phyloP scores from a whole-genome alignment of 2,113 vertebrate species.

The Centrocercus urophasianus region DNA sequence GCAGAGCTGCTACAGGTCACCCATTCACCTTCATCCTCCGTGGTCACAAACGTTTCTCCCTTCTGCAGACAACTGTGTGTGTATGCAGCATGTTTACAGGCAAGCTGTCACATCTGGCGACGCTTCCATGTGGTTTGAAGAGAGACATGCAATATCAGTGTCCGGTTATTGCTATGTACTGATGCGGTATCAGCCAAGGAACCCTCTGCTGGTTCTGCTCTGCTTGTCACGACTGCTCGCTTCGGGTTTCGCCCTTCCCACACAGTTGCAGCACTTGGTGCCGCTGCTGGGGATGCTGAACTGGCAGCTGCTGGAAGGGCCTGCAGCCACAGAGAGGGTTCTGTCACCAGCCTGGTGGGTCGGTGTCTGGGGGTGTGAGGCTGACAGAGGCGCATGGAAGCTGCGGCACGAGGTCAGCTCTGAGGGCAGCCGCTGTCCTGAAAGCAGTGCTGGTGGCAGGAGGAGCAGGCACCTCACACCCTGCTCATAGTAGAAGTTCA shows the following conservation, averaged over 20 bases:
- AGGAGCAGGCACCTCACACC: not conserved
- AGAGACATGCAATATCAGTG: not conserved
- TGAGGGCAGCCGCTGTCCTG: not conserved
- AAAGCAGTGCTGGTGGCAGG: not conserved
- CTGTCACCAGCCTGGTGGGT: fast-evolving
- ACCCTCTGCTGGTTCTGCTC: not conserved
- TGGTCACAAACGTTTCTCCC: not conserved
- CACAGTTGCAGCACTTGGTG: fast-evolving
- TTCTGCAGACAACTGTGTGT: not conserved
- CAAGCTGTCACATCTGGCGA: not conserved
- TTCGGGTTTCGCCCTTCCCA: not conserved
- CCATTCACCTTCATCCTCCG: not conserved
- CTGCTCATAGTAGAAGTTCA: not conserved
- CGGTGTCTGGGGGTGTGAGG: not conserved
- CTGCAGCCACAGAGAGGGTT: not conserved
- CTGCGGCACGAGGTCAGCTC: not conserved
- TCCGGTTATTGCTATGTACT: slow-evolving; percentile 64
- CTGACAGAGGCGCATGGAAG: not conserved
- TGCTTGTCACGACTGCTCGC: not conserved
- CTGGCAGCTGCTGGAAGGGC: fast-evolving
- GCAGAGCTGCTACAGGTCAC: not conserved
- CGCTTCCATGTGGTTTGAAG: not conserved
- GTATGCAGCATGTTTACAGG: not conserved
- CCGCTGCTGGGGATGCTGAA: too few relatives aligned
- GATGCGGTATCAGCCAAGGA: slow-evolving; percentile 43